Conservation (phyloP, 2,113 vertebrate species). For the Aptenodytes forsteri region DNA sequence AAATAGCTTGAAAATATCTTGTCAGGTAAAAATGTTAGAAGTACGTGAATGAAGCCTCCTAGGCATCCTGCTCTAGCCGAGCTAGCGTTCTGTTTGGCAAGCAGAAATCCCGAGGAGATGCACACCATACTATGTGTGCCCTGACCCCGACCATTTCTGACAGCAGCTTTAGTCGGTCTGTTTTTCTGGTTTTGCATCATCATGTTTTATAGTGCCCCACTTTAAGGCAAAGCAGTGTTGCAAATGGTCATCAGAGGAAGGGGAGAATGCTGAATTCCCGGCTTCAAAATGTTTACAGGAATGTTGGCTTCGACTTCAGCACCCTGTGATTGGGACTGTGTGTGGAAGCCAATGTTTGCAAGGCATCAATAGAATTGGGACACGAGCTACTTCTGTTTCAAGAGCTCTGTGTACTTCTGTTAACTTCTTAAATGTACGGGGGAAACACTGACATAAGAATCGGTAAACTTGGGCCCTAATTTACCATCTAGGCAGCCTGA, state of each 20-base stretch:
- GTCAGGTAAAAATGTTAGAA: not conserved
- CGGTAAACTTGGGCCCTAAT: not conserved
- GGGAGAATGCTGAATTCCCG: rapidly evolving
- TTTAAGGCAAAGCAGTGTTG: not conserved
- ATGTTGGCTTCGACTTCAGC: not conserved
- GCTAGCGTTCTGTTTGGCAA: not conserved
- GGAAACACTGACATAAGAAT: not conserved
- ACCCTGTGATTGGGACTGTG: rapidly evolving
- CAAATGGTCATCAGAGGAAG: not conserved
- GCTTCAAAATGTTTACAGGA: not conserved
- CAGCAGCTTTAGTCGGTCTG: not conserved
- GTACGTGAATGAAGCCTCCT: not conserved
- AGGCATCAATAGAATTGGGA: rapidly evolving
- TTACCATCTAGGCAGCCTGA: not conserved
- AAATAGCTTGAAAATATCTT: not conserved
- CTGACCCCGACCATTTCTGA: not conserved
- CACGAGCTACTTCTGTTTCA: not conserved
- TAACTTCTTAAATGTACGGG: not conserved
- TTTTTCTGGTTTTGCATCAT: not conserved
- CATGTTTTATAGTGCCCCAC: not conserved
- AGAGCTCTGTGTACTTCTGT: not conserved
- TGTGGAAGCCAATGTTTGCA: not conserved
- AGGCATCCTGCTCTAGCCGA: not conserved
- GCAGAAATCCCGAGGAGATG: not conserved
- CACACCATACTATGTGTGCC: rapidly evolving